Evolutionary conservation across 2,113 vertebrate genomes (phyloP).

Genomic region (Neogobius melanostomus): DNA sequence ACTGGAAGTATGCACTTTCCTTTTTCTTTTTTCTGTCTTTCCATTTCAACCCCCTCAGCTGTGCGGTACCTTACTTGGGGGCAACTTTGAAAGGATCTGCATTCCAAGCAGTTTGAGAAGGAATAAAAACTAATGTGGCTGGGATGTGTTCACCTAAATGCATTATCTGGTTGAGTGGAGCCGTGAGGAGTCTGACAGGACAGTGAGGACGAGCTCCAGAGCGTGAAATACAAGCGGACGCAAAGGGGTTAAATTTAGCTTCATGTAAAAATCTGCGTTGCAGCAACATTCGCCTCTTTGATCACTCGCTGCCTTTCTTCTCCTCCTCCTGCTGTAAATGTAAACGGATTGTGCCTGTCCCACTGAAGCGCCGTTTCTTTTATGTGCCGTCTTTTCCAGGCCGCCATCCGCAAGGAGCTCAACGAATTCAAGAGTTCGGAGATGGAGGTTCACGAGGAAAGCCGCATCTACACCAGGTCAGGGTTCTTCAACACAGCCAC

Average conservation of each 20-base stretch:
- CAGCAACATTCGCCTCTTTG: background rate
- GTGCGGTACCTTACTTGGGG: background rate
- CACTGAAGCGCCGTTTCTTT: conserved; percentile 20
- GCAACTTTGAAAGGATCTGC: conserved; percentile 36
- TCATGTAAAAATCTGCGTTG: background rate
- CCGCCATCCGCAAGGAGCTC: conserved; percentile 95
- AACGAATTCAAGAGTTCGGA: conserved; percentile 98
- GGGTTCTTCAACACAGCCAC: background rate
- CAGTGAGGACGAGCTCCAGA: background rate
- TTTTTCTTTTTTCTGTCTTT: background rate
- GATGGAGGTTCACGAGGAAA: conserved; percentile 96
- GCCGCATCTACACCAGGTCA: conserved; percentile 94
- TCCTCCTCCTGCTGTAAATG: background rate
- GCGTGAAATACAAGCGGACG: background rate
- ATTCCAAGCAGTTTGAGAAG: conserved; percentile 36
- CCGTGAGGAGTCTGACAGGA: background rate
- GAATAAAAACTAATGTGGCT: conserved; percentile 23
- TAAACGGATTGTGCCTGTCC: background rate
- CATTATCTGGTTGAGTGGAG: conserved; percentile 27
- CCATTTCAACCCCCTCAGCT: background rate
- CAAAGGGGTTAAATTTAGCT: background rate
- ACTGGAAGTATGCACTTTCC: background rate
- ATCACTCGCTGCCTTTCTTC: background rate
- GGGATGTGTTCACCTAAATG: background rate
- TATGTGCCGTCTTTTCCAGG: conserved; percentile 70